Conservation (phyloP, 1,140 invertebrate species). For the Drosophila pectinifera region DNA sequence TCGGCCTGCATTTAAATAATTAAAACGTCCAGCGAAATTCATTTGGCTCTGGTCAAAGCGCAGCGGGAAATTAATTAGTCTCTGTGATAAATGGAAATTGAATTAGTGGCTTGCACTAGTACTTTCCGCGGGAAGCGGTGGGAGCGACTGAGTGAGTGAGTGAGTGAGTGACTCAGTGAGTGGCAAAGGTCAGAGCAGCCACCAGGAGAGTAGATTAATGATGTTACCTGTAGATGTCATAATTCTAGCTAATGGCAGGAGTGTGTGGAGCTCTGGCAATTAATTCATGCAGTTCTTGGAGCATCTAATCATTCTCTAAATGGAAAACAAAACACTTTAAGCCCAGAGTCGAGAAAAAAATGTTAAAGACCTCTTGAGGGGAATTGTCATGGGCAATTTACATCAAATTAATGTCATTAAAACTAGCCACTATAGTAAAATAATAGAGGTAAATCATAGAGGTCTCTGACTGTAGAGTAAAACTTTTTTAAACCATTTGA, state of each 20-base stretch:
- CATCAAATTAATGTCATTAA: background rate
- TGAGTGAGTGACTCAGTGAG: slow-evolving; percentile 10
- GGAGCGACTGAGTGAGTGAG: too few relatives aligned
- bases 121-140: slow-evolving; percentile 15
- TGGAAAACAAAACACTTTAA: background rate
- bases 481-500: background rate
- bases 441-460: background rate
- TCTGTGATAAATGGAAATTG: slow-evolving; percentile 79
- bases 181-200: slow-evolving; percentile 31
- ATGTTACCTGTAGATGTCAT: slow-evolving; percentile 26
- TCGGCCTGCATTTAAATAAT: slow-evolving; percentile 81
- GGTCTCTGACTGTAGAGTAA: background rate
- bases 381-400: slow-evolving; percentile 1
- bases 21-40: slow-evolving; percentile 67
- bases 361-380: background rate
- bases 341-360: background rate
- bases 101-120: slow-evolving; percentile 69
- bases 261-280: background rate
- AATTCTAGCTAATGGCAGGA: slow-evolving; percentile 27
- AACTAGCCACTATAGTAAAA: background rate
- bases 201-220: slow-evolving; percentile 33
- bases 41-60: slow-evolving; percentile 43
- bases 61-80: slow-evolving; percentile 81
- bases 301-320: too few relatives aligned
- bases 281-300: background rate